Evolutionary conservation across 2,113 vertebrate genomes (phyloP), one percentile per base, ranked within the genome.

Genomic region (Apaloderma vittatum): DNA sequence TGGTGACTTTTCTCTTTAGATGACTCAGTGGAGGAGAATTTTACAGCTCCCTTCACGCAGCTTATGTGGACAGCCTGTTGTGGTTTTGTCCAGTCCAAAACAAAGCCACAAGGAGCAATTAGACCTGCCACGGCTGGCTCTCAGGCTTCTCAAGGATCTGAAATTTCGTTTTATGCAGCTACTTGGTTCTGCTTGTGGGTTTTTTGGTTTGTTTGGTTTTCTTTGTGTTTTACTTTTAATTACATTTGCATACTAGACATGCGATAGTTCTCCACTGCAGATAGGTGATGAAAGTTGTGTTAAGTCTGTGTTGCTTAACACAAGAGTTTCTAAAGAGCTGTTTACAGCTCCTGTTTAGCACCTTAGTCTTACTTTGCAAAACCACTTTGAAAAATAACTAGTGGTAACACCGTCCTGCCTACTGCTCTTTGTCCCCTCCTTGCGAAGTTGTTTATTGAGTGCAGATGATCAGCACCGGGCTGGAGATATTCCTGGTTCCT

Each of bases 51-150:
- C n/a, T 58, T 65, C 9, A 4, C 0, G 0, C 13, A 34, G 49
- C 4, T 9, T 54, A 4, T 13, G 18, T 12, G 12, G 36, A 32
- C 29, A n/a, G 40, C 13, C 13, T 0, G 0, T 24, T 46, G 11
- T 6, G 1, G 7, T 70, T 89, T 77, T 7, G 2, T 37, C 29
- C 37, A n/a, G 43, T 40, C 48, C 15, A 15, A 68, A 93, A 45
- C 37, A 76, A 76, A 90, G 24, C 9, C 57, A 3, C 29, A 34
- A 19, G 57, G 26, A 63, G 32, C 15, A 49, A 6, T 9, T 30
- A 40, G 43, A 36, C 61, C 30, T 91, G 49, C 34, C 1, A 2
- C 45, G 24, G 24, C 32, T 46, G 16, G 10, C 43, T 74, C 86
- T 65, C n/a, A 55, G 59, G 20, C 12, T 49, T 51, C 74, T 43